Base-by-base conservation (phyloP, 2,888 invertebrate genomes). In the Andrena dorsata region DNA sequence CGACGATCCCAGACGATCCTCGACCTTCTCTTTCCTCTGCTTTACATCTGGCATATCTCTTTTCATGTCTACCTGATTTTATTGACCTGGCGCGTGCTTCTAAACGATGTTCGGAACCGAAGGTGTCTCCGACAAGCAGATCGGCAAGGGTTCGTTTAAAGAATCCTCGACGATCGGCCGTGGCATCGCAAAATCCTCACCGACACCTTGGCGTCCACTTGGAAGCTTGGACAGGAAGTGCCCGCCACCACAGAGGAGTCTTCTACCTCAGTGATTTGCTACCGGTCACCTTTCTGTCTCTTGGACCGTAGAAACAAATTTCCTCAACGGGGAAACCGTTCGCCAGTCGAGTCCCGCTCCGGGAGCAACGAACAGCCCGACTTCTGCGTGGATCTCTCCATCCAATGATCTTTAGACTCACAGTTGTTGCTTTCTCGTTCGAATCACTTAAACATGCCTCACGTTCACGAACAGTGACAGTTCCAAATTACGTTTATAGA, bases 11-110 rank as follows among this genome's bases (percentile, higher is more conserved):
- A 70, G n/a, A 10, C 60, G 35, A 51, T 65, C 65, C 5, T 78
- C 71, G 23, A 30, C 20, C n/a, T 56, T 63, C 10, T 7, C 23
- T 28, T 32, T 47, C 47, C 58, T 65, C 49, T 76, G 32, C 13
- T 78, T 72, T 2, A 70, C 64, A 51, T 81, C 72, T 7, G 83
- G 58, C 86, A 87, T 87, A 28, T 85, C 70, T 8, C 30, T 61
- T 76, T 58, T 83, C 85, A 85, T 87, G 56, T 1, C 23, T 23
- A 0, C 10, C 23, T 26, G 56, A 10, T 23, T 41, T 41, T 41
- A 41, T 13, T 41, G 16, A 13, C 41, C 41, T 1, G 41, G 16
- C 16, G 1, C 5, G 41, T 16, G 41, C 13, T 41, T 41, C 41
- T 13, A 4, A 13, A 13, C 41, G 4, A 41, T 13, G 13, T 13